phyloP scores from a whole-genome alignment of 2,888 invertebrate species.

The Meta bourneti region DNA sequence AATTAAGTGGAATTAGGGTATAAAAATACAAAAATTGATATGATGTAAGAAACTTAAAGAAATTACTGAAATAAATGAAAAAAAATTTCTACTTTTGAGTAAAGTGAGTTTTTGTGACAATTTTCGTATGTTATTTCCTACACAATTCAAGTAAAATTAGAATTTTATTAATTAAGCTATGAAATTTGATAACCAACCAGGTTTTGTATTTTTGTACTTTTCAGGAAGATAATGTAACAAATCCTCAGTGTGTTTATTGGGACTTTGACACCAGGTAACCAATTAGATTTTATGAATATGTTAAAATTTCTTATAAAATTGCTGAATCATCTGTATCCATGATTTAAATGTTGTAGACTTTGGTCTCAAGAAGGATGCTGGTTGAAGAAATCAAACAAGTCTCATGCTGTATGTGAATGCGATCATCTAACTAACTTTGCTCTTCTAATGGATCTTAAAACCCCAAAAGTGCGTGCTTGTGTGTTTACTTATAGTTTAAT shows the following conservation, averaged over 20 bases:
- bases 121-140: too few species aligned
- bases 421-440: constrained; percentile 95
- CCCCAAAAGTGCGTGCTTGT: constrained; percentile 77
- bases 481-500: neutral
- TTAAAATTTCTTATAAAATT: neutral
- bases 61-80: too few species aligned
- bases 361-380: constrained; percentile 95
- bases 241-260: constrained; percentile 77
- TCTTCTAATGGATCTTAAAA: constrained; percentile 91
- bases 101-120: too few species aligned
- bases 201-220: too few species aligned
- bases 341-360: constrained; percentile 83
- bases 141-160: too few species aligned
- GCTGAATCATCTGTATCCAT: neutral
- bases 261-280: constrained; percentile 76
- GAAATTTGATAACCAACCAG: too few species aligned
- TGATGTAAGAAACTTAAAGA: too few species aligned
- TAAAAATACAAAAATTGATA: too few species aligned
- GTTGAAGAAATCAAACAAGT: constrained; percentile 88
- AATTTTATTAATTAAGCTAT: too few species aligned
- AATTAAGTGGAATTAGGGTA: too few species aligned
- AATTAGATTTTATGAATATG: constrained; percentile 79
- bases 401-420: constrained; percentile 92
- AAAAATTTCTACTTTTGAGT: too few species aligned
- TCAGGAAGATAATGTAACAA: constrained; percentile 77